Conservation (phyloP, 2,113 vertebrate genomes). For the Gambusia affinis region DNA sequence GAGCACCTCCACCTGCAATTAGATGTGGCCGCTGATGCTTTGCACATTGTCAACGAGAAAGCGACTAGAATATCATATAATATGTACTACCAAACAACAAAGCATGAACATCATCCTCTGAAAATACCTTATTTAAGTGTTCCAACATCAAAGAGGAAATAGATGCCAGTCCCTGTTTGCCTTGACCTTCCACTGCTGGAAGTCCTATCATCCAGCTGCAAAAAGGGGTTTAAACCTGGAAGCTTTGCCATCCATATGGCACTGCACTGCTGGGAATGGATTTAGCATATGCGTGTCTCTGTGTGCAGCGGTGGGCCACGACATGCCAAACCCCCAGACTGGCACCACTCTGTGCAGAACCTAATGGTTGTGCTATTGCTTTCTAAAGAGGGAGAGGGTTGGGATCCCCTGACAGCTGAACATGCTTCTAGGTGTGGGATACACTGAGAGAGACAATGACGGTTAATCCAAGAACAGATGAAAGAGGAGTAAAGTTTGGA, state of each 20-base stretch:
- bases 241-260: constrained; percentile 72
- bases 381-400: constrained; percentile 46
- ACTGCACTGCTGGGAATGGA: constrained; percentile 39
- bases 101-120: constrained; percentile 2
- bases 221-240: constrained; percentile 64
- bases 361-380: constrained; percentile 44
- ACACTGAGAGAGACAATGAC: neutral
- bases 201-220: constrained; percentile 66
- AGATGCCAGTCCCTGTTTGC: constrained; percentile 11
- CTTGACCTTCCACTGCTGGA: constrained; percentile 2
- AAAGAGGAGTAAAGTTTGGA: constrained; percentile 13
- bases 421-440: constrained; percentile 1
- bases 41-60: constrained; percentile 44
- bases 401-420: constrained; percentile 54
- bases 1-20: constrained; percentile 57
- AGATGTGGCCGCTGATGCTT: constrained; percentile 48
- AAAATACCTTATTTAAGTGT: constrained; percentile 1
- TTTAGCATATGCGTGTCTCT: constrained; percentile 36
- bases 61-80: constrained; percentile 9
- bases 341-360: constrained; percentile 42
- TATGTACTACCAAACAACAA: constrained; percentile 11
- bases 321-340: constrained; percentile 57
- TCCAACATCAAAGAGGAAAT: constrained; percentile 5
- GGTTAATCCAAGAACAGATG: constrained; percentile 2
- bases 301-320: constrained; percentile 50